A percentile compares a stretch with the other conserved stretches of the same genome.
Evolutionary conservation across 2,888 invertebrate genomes (phyloP).

Genomic region (Drosophila cracens): DNA sequence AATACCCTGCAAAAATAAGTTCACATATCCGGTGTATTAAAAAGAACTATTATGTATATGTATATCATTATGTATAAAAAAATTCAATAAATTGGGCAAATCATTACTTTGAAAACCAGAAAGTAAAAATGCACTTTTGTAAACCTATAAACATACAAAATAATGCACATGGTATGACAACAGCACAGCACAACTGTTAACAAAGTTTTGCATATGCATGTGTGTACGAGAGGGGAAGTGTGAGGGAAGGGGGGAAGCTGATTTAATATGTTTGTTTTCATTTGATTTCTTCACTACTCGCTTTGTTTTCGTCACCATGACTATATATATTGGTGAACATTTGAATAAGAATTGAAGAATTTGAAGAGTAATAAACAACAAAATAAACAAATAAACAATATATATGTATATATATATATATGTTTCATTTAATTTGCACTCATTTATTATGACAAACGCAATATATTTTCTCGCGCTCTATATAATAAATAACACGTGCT

Average conservation of each 20-base stretch:
- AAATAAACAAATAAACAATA: no score
- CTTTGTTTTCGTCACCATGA: constrained; percentile 47
- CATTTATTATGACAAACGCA: constrained; percentile 5
- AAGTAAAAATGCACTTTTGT: background rate
- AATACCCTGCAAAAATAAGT: constrained; percentile 5
- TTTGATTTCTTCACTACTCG: constrained; percentile 31
- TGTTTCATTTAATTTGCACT: constrained; percentile 16
- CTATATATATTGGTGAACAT: constrained; percentile 13
- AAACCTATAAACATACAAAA: background rate
- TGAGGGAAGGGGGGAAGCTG: background rate
- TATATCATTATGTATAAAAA: background rate
- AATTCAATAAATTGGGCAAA: background rate
- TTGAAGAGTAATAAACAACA: no score
- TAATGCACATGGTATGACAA: background rate
- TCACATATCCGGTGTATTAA: background rate
- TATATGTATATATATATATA: background rate
- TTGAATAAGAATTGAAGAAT: background rate
- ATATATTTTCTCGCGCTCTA: constrained; percentile 4
- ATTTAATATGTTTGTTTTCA: constrained; percentile 49
- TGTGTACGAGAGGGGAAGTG: background rate
- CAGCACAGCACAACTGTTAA: background rate
- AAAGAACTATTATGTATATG: background rate
- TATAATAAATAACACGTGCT: constrained; percentile 30
- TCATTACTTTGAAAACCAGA: background rate
- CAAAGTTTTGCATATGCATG: constrained; percentile 3